phyloP scores from a whole-genome alignment of 30 jellyfish, hydroid and myxozoan species.

The Aurelia aurita complex sp. Pacific region DNA sequence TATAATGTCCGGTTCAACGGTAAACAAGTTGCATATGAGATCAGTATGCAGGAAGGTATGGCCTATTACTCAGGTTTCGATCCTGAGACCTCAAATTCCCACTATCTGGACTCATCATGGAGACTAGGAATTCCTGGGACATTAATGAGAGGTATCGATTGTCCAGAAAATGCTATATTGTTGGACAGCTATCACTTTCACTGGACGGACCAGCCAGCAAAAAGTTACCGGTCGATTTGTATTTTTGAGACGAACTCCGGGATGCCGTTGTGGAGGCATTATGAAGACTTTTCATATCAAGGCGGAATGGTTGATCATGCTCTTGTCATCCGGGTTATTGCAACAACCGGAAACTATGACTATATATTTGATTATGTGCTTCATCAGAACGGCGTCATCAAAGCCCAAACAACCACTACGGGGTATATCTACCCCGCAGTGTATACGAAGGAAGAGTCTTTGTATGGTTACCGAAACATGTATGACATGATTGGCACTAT shows the following conservation, averaged over 20 bases:
- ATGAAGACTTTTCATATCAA: constrained; percentile 15
- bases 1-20: constrained; percentile 52
- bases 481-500: constrained; percentile 45
- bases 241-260: constrained; percentile 64
- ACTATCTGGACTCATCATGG: constrained; percentile 40
- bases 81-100: constrained; percentile 48
- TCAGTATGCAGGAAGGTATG: constrained; percentile 65
- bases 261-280: constrained; percentile 82
- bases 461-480: constrained; percentile 51
- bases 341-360: constrained; percentile 73
- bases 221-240: constrained; percentile 47
- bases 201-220: constrained; percentile 29
- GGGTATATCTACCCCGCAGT: constrained; percentile 65
- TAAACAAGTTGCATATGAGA: constrained; percentile 60
- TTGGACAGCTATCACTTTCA: constrained; percentile 33
- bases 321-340: constrained; percentile 40
- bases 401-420: constrained; percentile 57
- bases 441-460: constrained; percentile 22
- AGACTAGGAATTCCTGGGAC: constrained; percentile 51
- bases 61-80: constrained; percentile 57
- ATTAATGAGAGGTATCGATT: constrained; percentile 56
- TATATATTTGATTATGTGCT: constrained; percentile 51
- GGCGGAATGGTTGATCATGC: constrained; percentile 74
- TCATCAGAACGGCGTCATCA: constrained; percentile 64
- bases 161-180: constrained; percentile 55